Conservation (phyloP, 2,113 vertebrate genomes). For the Macquaria australasica region DNA sequence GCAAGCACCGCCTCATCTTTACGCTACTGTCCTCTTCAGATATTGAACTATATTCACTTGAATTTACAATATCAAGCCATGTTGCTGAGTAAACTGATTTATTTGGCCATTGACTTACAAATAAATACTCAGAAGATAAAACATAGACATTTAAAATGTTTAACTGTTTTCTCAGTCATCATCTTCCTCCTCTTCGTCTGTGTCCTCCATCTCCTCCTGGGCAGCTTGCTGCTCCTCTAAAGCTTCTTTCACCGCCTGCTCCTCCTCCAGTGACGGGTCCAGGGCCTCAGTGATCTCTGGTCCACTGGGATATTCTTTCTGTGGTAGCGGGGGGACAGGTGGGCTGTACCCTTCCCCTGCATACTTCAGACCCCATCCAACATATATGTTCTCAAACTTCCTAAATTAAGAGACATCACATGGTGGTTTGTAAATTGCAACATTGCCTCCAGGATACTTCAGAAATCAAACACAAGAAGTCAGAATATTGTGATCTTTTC, state of each 20-base stretch:
- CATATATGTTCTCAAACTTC: slow-evolving; percentile 91
- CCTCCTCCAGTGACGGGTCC: slow-evolving; percentile 91
- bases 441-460: neutral
- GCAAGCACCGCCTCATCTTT: neutral
- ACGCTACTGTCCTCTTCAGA: neutral
- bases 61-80: neutral
- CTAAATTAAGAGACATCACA: slow-evolving; percentile 49
- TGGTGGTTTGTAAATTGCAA: neutral
- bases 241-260: slow-evolving; percentile 83
- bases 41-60: neutral
- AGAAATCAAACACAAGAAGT: neutral
- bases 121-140: neutral
- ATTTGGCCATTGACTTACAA: slow-evolving; percentile 17
- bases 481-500: neutral
- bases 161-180: slow-evolving; percentile 60
- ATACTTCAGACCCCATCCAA: slow-evolving; percentile 96
- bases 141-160: neutral
- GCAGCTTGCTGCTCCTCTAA: slow-evolving; percentile 82
- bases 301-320: slow-evolving; percentile 86
- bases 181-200: slow-evolving; percentile 85
- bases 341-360: slow-evolving; percentile 85
- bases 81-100: slow-evolving; percentile 20
- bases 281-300: slow-evolving; percentile 87
- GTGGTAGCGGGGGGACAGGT: slow-evolving; percentile 73
- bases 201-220: slow-evolving; percentile 82